Evolutionary conservation across 2,797 vertebrate species (phyloP).

Genomic region (Neostethus bicornis): DNA sequence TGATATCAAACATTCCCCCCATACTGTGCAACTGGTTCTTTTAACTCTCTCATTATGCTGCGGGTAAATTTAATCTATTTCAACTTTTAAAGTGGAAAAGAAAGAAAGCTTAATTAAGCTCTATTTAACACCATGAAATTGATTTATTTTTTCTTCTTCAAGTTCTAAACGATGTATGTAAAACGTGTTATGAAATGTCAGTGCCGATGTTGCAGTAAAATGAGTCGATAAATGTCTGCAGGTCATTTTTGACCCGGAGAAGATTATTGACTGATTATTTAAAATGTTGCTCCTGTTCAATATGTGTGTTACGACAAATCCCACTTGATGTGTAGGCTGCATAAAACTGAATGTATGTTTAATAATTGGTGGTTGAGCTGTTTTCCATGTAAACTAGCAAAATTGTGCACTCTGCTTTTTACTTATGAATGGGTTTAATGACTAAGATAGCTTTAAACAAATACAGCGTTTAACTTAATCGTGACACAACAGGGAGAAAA

Average conservation of each 20-base stretch:
- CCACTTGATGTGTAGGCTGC: constrained; percentile 4
- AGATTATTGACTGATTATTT: constrained; percentile 51
- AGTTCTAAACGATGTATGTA: constrained; percentile 20
- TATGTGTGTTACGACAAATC: constrained; percentile 12
- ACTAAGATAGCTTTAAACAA: constrained; percentile 5
- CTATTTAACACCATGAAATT: constrained; percentile 20
- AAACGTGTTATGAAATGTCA: constrained; percentile 31
- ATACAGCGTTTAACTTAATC: no score
- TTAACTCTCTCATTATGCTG: constrained; percentile 33
- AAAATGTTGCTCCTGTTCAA: constrained; percentile 47
- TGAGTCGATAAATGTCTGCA: constrained; percentile 41
- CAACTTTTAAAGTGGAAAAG: constrained; percentile 23
- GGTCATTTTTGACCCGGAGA: constrained; percentile 44
- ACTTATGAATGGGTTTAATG: not conserved
- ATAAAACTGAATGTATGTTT: constrained; percentile 18
- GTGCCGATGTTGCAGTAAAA: constrained; percentile 23
- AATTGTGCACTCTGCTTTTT: not conserved
- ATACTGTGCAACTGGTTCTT: constrained; percentile 21
- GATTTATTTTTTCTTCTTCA: constrained; percentile 15
- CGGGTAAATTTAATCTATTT: constrained; percentile 43
- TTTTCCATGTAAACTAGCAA: not conserved
- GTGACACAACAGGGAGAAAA: no score
- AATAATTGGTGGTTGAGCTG: not conserved
- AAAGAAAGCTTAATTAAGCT: constrained; percentile 49
- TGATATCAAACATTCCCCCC: constrained; percentile 44